These are phyloP conservation scores for Sesia apiformis DNA, from an alignment of 2,888 invertebrate genomes.

Conservation along the genomic window DNA sequence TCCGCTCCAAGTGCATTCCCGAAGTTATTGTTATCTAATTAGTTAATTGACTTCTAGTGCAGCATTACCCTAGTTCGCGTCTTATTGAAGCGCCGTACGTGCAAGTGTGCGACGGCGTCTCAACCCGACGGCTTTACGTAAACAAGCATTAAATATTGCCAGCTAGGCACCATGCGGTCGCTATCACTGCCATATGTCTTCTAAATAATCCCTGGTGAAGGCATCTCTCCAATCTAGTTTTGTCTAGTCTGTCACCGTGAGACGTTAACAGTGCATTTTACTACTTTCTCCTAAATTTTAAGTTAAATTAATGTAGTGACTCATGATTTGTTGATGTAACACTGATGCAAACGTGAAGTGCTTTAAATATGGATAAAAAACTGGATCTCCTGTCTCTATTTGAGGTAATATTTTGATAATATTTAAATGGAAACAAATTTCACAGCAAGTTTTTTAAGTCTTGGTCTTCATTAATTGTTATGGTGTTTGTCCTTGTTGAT, in stretches of 20 bases:
- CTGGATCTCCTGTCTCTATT: conserved; percentile 65
- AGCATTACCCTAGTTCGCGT: conserved; percentile 30
- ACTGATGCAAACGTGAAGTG: conserved; percentile 32
- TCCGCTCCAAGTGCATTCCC: conserved; percentile 20
- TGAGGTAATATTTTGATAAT: conserved; percentile 45
- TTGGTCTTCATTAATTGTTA: too few species aligned
- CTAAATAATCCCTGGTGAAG: conserved; percentile 24
- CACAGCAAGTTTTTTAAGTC: background rate
- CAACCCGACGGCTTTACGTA: conserved; percentile 32
- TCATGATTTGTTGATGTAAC: conserved; percentile 39
- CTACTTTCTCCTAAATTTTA: conserved; percentile 7
- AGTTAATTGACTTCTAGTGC: conserved; percentile 29
- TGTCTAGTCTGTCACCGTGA: conserved; percentile 9
- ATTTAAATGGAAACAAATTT: background rate
- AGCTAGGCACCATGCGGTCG: conserved; percentile 71
- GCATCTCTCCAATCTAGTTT: background rate
- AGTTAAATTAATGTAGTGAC: conserved; percentile 26
- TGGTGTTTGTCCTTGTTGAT: too few species aligned
- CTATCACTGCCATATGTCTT: conserved; percentile 52
- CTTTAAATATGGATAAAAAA: conserved; percentile 63
- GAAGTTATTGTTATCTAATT: conserved; percentile 38
- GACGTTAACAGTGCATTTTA: conserved; percentile 9
- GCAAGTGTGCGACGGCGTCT: conserved; percentile 22
- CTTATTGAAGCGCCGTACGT: conserved; percentile 17
- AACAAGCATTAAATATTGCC: conserved; percentile 52